phyloP scores from a whole-genome alignment of 2,888 invertebrate species.

The Drosophila longiperda region DNA sequence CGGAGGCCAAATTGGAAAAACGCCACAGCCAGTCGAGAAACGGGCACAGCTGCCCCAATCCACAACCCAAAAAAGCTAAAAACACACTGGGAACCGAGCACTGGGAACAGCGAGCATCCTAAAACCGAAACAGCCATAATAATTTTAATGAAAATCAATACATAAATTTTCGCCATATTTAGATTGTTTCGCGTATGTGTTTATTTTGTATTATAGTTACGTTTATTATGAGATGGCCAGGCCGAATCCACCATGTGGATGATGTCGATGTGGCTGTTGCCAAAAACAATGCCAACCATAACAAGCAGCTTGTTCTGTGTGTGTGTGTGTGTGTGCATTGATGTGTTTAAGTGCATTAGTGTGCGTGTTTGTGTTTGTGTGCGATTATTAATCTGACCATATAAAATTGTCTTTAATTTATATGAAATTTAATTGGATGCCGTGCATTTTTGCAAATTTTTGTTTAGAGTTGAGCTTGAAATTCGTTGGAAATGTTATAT shows the following conservation, averaged over 20 bases:
- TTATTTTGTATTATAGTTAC: constrained; percentile 78
- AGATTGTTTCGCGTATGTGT: constrained; percentile 76
- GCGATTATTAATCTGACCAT: constrained; percentile 50
- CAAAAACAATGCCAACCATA: constrained; percentile 41
- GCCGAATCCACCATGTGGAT: constrained; percentile 20
- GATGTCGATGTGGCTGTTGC: constrained; percentile 15
- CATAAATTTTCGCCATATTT: constrained; percentile 75
- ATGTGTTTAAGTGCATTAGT: neutral
- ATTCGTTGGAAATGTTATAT: neutral
- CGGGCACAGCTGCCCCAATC: constrained; percentile 17
- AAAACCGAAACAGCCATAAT: constrained; percentile 45
- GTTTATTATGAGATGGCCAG: constrained; percentile 63
- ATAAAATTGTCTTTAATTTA: constrained; percentile 60
- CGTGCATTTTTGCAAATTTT: constrained; percentile 1
- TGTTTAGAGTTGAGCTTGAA: neutral
- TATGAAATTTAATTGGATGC: constrained; percentile 49
- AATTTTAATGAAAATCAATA: constrained; percentile 78
- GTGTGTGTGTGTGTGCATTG: constrained; percentile 13
- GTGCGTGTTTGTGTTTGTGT: constrained; percentile 18
- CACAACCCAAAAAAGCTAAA: neutral
- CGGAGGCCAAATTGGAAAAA: constrained; percentile 70
- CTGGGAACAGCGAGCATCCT: constrained; percentile 13
- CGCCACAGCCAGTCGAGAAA: constrained; percentile 42
- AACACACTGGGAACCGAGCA: neutral
- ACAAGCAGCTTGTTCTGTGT: constrained; percentile 28